These are phyloP conservation scores for Centruroides vittatus DNA, from an alignment of 1,140 invertebrate species.

Conservation along the genomic window DNA sequence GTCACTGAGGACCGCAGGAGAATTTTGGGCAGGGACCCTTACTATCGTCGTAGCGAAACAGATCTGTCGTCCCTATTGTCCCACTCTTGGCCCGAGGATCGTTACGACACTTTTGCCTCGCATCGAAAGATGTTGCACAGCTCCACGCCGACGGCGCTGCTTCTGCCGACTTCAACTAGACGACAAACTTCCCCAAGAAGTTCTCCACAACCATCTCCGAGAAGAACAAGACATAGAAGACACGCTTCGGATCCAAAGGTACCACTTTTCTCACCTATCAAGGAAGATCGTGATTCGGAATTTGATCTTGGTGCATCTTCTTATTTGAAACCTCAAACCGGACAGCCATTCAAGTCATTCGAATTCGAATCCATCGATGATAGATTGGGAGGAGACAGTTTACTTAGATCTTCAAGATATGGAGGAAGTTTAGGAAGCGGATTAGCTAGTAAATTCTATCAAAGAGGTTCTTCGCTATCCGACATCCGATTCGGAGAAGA, in stretches of 20 bases:
- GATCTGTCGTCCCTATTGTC: conserved; percentile 18
- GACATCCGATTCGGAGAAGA: not conserved
- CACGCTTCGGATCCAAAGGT: conserved; percentile 38
- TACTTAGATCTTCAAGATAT: conserved; percentile 1
- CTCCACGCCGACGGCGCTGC: not conserved
- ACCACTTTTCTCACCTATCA: conserved; percentile 35
- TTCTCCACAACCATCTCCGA: conserved; percentile 26
- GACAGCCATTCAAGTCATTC: conserved; percentile 31
- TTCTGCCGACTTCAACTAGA: not conserved
- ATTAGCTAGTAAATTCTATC: not conserved
- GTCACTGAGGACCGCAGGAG: conserved; percentile 30
- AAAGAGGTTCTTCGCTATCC: conserved; percentile 5
- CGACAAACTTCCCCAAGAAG: conserved; percentile 14
- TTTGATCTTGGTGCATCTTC: not conserved
- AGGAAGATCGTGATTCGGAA: conserved; percentile 5
- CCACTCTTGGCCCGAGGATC: conserved; percentile 7
- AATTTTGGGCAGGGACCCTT: conserved; percentile 23
- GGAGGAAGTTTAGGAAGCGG: not conserved
- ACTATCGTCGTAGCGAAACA: conserved; percentile 1
- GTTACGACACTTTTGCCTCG: not conserved
- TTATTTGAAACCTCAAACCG: not conserved
- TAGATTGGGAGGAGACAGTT: conserved; percentile 15
- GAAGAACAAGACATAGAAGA: conserved; percentile 31
- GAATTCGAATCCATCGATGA: conserved; percentile 37
- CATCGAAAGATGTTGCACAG: not conserved